These are phyloP conservation scores for Mustela lutreola DNA, from an alignment of 2,113 vertebrate genomes.

Conservation along the genomic window DNA sequence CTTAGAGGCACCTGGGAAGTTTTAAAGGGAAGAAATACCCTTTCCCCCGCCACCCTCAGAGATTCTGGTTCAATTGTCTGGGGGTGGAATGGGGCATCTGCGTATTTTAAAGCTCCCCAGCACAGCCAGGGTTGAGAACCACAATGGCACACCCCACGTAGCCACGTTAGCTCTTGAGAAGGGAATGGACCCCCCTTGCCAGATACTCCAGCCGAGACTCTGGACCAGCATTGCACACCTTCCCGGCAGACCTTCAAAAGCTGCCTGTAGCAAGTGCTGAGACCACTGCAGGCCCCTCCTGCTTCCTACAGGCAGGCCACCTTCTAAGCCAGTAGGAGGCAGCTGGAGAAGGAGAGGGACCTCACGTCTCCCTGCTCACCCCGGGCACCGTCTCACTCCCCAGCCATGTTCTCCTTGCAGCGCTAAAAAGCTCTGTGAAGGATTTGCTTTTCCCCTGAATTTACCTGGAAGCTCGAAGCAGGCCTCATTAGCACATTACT, in stretches of 20 bases:
- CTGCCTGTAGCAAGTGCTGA: neutral
- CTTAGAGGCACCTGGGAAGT: neutral
- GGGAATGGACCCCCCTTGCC: neutral
- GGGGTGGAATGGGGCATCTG: neutral
- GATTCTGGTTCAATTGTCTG: neutral
- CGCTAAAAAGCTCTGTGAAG: neutral
- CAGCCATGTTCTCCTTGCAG: neutral
- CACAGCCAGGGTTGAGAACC: neutral
- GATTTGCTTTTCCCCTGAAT: neutral
- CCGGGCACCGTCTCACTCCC: neutral
- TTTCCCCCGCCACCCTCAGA: neutral
- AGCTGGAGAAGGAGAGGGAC: neutral
- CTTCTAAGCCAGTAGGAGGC: neutral
- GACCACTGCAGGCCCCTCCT: too few relatives aligned
- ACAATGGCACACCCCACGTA: neutral
- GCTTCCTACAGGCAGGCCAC: neutral
- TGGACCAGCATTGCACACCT: neutral
- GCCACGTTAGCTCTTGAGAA: neutral
- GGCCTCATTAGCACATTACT: constrained; percentile 47
- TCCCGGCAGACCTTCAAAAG: neutral
- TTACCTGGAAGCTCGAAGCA: constrained; percentile 31
- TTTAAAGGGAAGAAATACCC: neutral
- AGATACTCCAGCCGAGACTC: neutral
- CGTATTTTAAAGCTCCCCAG: neutral
- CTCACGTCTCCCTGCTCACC: neutral